Base-by-base conservation (phyloP, 2,113 vertebrate species). In the Heliornis fulica region DNA sequence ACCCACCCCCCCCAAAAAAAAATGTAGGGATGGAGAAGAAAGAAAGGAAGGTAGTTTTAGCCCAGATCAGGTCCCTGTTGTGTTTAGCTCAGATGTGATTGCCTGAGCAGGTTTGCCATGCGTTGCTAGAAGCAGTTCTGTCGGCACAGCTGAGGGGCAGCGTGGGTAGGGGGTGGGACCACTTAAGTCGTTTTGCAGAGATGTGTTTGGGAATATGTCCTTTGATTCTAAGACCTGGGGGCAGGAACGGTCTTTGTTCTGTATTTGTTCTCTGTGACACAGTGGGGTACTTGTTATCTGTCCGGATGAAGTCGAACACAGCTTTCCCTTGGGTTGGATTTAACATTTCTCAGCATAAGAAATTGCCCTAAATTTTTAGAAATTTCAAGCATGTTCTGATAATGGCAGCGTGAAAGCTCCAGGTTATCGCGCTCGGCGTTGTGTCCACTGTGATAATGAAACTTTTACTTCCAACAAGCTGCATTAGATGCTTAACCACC, bases 281-380 rank as follows among this genome's bases (percentile, higher is more conserved):
- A 86, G 96, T 92, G 76, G 86, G 93, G 46, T 97, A 82, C 83
- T 95, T 97, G 83, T 94, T 94, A 96, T 90, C 92, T 87, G 76
- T 45, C 78, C 19, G 15, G 93, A 87, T 94, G 91, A 89, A 94
- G 91, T 94, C 8, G 11, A 87, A 64, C 77, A 51, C 88, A 78
- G 91, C 94, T 91, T 92, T 89, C 93, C 61, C 80, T 94, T 95
- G 83, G 76, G 77, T 92, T 92, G 80, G 77, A 64, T 93, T 92
- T 94, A 94, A 89, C 77, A 60, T 92, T 94, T 93, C 94, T 89
- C 89, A 75, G 87, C 80, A 50, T 89, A 92, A 94, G 80, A 96
- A 96, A 81, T 87, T 84, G 93, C 93, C 89, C 86, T 91, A 76
- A 89, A 95, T 95, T 96, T 95, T 87, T 80, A 92, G 86, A 90